phyloP scores from a whole-genome alignment of 2,113 vertebrate genomes.

The Gadus macrocephalus region DNA sequence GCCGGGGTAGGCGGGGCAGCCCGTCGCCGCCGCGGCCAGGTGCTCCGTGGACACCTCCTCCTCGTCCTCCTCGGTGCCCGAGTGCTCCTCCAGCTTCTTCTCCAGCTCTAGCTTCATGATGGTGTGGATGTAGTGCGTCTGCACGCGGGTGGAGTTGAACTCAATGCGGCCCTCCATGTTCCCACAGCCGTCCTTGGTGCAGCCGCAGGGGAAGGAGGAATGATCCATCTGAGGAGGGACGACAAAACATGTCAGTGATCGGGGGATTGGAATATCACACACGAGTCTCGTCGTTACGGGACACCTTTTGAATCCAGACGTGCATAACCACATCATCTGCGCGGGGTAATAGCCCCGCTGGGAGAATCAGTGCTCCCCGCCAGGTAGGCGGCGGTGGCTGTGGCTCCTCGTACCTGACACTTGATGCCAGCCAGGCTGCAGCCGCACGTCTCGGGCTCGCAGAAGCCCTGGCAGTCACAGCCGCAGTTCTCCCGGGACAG shows the following conservation, averaged over 20 bases:
- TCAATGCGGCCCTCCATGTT: slow-evolving; percentile 90
- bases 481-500: slow-evolving; percentile 91
- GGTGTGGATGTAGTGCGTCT: slow-evolving; percentile 94
- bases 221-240: slow-evolving; percentile 85
- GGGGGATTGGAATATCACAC: too few relatives aligned
- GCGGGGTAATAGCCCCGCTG: neutral
- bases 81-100: slow-evolving; percentile 74
- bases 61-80: slow-evolving; percentile 54
- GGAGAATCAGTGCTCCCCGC: neutral
- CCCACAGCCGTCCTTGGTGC: slow-evolving; percentile 88
- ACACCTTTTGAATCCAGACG: too few relatives aligned
- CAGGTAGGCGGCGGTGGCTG: neutral
- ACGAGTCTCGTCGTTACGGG: neutral
- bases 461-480: slow-evolving; percentile 87
- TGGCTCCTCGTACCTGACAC: slow-evolving; percentile 81
- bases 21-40: slow-evolving; percentile 21
- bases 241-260: neutral
- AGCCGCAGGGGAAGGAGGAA: slow-evolving; percentile 92
- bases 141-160: slow-evolving; percentile 90
- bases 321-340: too few relatives aligned
- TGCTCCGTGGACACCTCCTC: slow-evolving; percentile 40
- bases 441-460: slow-evolving; percentile 91
- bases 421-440: slow-evolving; percentile 93
- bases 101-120: slow-evolving; percentile 95
- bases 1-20: slow-evolving; percentile 76